Conservation (phyloP, 2,113 vertebrate genomes). For the Cnemophilus loriae region DNA sequence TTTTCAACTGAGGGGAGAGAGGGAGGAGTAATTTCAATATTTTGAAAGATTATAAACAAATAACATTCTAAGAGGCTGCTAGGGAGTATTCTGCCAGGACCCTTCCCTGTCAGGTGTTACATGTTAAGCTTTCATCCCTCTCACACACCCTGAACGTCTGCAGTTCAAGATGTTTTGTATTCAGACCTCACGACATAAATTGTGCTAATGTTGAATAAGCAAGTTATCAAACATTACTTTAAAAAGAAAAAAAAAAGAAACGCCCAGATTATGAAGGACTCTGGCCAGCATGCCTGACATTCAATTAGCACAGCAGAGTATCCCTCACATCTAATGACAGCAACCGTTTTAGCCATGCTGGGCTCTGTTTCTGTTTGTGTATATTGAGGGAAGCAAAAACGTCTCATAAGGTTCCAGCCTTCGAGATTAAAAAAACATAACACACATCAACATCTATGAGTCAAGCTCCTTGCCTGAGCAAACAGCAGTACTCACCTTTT, state of each 20-base stretch:
- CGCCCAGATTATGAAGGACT: background rate
- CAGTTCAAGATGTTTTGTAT: background rate
- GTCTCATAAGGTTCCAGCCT: background rate
- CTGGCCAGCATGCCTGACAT: background rate
- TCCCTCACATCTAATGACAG: background rate
- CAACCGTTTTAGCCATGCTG: background rate
- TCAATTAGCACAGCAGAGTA: background rate
- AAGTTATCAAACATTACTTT: background rate
- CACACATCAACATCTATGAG: background rate
- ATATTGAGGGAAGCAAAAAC: background rate
- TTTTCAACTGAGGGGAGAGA: background rate
- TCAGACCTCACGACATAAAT: background rate
- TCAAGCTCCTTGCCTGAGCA: background rate
- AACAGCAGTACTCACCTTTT: slow-evolving; percentile 81
- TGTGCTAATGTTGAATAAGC: background rate
- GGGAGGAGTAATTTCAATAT: background rate
- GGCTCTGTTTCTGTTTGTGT: background rate
- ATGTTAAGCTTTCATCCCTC: background rate
- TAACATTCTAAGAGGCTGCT: background rate
- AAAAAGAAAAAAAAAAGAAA: background rate
- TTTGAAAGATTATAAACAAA: slow-evolving; percentile 4
- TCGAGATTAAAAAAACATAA: background rate
- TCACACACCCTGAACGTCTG: background rate
- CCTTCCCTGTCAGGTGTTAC: slow-evolving; percentile 1
- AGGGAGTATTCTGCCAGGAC: background rate